Evolutionary conservation across 2,797 vertebrate species (phyloP), one percentile per base, ranked within the genome.

Genomic region (Ceyx erithaca): DNA sequence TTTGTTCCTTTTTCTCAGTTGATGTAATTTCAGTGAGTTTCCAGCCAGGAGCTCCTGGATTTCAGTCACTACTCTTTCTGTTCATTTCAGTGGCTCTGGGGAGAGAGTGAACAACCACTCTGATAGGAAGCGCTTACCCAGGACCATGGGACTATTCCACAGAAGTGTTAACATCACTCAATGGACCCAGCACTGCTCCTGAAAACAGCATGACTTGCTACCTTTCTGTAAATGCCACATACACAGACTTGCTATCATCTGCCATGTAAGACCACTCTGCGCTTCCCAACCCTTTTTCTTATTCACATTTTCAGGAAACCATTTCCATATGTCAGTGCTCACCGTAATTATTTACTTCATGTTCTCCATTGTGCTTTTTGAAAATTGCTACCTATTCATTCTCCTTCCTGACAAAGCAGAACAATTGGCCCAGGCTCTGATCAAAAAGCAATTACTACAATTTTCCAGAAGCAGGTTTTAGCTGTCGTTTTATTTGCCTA

Each of bases 401-500:
- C 80, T 93, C 55, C 14, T 58, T 58, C 52, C 77, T 68, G 61
- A 72, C 40, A 35, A 48, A 85, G 31, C 26, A 93, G 46, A 64
- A 37, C 12, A 77, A 55, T 41, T 73, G 26, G 17, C 22, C 68
- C 14, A 68, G 46, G 23, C 43, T 85, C 43, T 85, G 52, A 51
- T 46, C 66, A 87, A 76, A 62, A 23, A 87, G 8, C 9, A 43
- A 21, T 51, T 43, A 68, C 13, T 15, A 8, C 90, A 63, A 40
- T 52, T 91, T 85, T 92, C 78, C 76, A 79, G 43, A 87, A 31
- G 16, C 13, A 43, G 12, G 19, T 83, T 89, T 55, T 28, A 90
- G 37, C n/a, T 28, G 52, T 17, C 67, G 28, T 26, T 95, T 88
- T 86, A 43, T 94, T 95, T 92, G 43, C 63, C 84, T 87, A 67